Percentiles rank a stretch among this genome's conserved stretches.
Conservation (phyloP, 92 coral and sea anemone species). For the Meandrina meandrites region DNA sequence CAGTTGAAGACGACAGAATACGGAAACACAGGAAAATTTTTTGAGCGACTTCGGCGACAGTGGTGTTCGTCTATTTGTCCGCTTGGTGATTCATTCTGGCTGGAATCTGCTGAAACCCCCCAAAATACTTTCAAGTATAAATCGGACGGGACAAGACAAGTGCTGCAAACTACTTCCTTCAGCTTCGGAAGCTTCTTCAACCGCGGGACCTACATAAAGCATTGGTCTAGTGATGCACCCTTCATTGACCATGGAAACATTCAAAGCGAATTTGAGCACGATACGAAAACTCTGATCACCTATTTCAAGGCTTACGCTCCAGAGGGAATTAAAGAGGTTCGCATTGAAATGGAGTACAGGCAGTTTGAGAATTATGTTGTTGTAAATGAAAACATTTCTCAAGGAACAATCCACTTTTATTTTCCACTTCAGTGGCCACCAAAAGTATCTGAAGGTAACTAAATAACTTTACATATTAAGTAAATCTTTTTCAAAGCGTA, state of each 20-base stretch:
- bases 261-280: constrained; percentile 77
- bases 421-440: constrained; percentile 75
- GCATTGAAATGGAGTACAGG: constrained; percentile 82
- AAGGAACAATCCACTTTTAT: constrained; percentile 47
- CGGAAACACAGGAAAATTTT: constrained; percentile 33
- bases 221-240: constrained; percentile 44
- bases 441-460: constrained; percentile 68
- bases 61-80: constrained; percentile 58
- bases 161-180: constrained; percentile 48
- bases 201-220: constrained; percentile 69
- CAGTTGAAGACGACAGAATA: constrained; percentile 22
- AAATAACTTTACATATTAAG: not conserved
- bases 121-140: constrained; percentile 51
- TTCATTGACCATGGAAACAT: constrained; percentile 36
- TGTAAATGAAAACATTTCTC: constrained; percentile 60
- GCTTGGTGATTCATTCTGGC: constrained; percentile 67
- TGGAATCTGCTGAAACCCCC: constrained; percentile 63
- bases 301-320: constrained; percentile 30
- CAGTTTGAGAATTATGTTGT: constrained; percentile 78
- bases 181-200: constrained; percentile 73
- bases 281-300: constrained; percentile 58
- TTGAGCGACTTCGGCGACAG: constrained; percentile 53
- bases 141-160: constrained; percentile 42
- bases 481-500: too few relatives aligned
- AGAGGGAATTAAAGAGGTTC: constrained; percentile 39